Percentiles rank a stretch among this genome's conserved stretches.
phyloP scores from a whole-genome alignment of 2,113 vertebrate genomes.

The Urocolius indicus region DNA sequence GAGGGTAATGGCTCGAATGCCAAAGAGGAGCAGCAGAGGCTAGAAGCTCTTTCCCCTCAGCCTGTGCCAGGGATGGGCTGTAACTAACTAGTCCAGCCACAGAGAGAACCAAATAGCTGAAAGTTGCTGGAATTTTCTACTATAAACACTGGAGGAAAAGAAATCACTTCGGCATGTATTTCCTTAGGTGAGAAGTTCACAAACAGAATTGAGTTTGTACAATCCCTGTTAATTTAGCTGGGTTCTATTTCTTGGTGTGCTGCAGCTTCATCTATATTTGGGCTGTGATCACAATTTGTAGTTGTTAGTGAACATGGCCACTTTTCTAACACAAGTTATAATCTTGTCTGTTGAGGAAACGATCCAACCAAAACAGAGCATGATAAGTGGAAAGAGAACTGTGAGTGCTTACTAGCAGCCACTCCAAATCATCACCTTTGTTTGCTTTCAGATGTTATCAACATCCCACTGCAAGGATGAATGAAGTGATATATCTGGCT shows the following conservation, averaged over 20 bases:
- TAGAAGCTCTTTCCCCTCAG: background rate
- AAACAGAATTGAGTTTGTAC: background rate
- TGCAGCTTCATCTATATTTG: background rate
- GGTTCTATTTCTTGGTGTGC: background rate
- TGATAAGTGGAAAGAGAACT: constrained; percentile 35
- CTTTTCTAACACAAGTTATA: constrained; percentile 17
- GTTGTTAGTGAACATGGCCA: background rate
- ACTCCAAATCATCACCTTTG: constrained; percentile 61
- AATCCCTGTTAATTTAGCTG: background rate
- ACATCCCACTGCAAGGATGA: constrained; percentile 47
- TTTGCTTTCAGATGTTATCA: constrained; percentile 71
- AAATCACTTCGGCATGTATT: background rate
- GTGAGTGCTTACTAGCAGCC: constrained; percentile 10
- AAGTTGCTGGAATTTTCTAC: background rate
- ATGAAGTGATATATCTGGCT: constrained; percentile 70
- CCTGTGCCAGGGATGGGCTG: background rate
- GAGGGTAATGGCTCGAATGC: background rate
- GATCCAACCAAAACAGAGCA: constrained; percentile 48
- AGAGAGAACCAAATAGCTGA: background rate
- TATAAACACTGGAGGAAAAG: background rate
- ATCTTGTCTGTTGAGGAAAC: constrained; percentile 31
- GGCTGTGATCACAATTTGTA: background rate
- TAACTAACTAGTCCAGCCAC: background rate
- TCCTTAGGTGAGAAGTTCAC: background rate
- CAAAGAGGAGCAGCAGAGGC: background rate